A percentile compares a stretch with the other conserved stretches of the same genome.
Conservation (phyloP, 2,888 invertebrate genomes). For the Drosophila buzzatii region DNA sequence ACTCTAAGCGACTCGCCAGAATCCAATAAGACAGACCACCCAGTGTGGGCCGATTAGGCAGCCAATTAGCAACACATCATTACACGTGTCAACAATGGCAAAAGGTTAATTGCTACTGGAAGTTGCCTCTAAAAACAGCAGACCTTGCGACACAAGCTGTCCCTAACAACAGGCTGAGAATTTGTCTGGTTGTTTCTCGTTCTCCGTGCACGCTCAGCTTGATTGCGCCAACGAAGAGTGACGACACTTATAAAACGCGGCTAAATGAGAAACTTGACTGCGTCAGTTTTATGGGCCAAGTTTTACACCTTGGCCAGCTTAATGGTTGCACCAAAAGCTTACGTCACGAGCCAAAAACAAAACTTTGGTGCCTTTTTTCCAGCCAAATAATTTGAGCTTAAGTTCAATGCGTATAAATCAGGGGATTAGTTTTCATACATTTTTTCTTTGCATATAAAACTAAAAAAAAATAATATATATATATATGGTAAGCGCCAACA, state of each 20-base stretch:
- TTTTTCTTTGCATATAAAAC: too few species aligned
- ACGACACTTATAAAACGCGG: conserved; percentile 46
- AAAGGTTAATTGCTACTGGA: conserved; percentile 74
- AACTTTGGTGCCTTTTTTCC: conserved; percentile 3
- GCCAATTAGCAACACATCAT: conserved; percentile 76
- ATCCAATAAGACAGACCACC: conserved; percentile 38
- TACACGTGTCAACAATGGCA: conserved; percentile 74
- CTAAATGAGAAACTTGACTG: conserved; percentile 51
- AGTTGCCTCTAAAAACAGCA: conserved; percentile 23
- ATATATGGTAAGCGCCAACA: too few species aligned
- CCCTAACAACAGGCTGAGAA: conserved; percentile 14
- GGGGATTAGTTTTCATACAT: background rate
- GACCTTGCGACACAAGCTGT: conserved; percentile 1
- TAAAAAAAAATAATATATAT: too few species aligned
- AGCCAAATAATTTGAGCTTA: background rate
- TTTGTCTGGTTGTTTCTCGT: conserved; percentile 25
- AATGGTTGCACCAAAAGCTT: conserved; percentile 28
- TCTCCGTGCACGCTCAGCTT: conserved; percentile 15
- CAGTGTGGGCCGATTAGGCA: conserved; percentile 41
- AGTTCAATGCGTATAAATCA: background rate
- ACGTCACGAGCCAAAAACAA: conserved; percentile 18
- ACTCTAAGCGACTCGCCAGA: conserved; percentile 30
- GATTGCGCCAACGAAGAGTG: conserved; percentile 6
- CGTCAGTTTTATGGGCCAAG: conserved; percentile 50
- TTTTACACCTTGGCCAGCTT: conserved; percentile 44